phyloP scores from a whole-genome alignment of 30 jellyfish, hydroid and myxozoan genomes.

The Cassiopea xamachana region DNA sequence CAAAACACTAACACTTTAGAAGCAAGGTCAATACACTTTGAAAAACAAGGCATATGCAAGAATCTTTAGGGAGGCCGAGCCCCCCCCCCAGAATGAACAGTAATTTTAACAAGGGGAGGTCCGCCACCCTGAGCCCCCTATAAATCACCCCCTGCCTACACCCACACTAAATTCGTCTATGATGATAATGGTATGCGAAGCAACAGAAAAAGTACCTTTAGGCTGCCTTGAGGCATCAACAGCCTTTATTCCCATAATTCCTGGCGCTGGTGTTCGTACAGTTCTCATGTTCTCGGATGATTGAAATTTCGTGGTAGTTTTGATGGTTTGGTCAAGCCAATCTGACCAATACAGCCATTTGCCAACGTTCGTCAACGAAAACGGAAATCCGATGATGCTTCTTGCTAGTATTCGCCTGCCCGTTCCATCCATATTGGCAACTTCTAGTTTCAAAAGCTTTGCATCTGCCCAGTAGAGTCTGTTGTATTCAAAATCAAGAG shows the following conservation, averaged over 20 bases:
- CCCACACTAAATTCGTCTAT: too few relatives aligned
- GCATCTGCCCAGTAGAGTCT: conserved; percentile 95
- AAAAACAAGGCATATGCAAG: too few relatives aligned
- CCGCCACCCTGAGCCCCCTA: too few relatives aligned
- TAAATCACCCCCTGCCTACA: too few relatives aligned
- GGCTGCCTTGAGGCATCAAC: conserved; percentile 80
- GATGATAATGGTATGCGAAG: too few relatives aligned
- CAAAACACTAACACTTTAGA: too few relatives aligned
- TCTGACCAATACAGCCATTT: conserved; percentile 81
- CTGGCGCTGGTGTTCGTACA: conserved; percentile 29
- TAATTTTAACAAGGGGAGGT: too few relatives aligned
- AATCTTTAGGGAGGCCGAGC: too few relatives aligned
- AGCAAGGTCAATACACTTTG: too few relatives aligned
- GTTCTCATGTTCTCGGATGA: background rate
- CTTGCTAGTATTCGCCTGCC: conserved; percentile 44
- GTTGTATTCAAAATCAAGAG: conserved; percentile 76
- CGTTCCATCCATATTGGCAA: conserved; percentile 86
- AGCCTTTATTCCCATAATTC: conserved; percentile 91
- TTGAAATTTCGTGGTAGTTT: conserved; percentile 44
- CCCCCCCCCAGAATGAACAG: too few relatives aligned
- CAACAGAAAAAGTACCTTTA: conserved; percentile 30
- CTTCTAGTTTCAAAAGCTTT: conserved; percentile 79
- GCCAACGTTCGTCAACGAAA: conserved; percentile 77
- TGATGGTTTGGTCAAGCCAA: conserved; percentile 71
- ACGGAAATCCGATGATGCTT: conserved; percentile 65